phyloP scores from a whole-genome alignment of 2,888 invertebrate genomes.

The Drosophila ustulata region DNA sequence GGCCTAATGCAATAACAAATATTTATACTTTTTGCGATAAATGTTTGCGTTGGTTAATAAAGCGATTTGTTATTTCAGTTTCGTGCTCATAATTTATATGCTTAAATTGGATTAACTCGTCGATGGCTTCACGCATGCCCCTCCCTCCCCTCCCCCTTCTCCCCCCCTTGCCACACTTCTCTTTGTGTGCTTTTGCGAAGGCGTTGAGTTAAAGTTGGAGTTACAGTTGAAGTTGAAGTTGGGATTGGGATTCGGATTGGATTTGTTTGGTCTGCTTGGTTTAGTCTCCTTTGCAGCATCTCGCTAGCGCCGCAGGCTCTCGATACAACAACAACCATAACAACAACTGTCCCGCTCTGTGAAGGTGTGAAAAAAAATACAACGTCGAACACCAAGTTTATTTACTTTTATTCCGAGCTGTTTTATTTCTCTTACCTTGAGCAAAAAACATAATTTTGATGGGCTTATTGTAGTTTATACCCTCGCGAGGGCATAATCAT shows the following conservation, averaged over 20 bases:
- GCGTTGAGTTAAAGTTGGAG: constrained; percentile 57
- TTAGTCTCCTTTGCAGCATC: constrained; percentile 7
- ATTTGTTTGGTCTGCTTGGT: constrained; percentile 3
- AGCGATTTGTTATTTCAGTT: constrained; percentile 80
- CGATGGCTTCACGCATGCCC: constrained; percentile 45
- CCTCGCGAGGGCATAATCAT: neutral
- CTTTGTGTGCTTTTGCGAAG: constrained; percentile 55
- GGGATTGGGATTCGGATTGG: constrained; percentile 4
- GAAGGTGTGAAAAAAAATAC: constrained; percentile 67
- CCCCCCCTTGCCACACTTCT: neutral
- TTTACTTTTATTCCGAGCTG: constrained; percentile 13
- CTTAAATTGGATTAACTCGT: constrained; percentile 75
- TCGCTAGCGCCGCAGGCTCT: constrained; percentile 45
- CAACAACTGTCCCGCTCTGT: constrained; percentile 34
- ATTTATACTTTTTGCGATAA: constrained; percentile 84
- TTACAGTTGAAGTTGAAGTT: constrained; percentile 35
- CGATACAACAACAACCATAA: neutral
- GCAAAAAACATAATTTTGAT: neutral
- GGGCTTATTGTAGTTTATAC: neutral
- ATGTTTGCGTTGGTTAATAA: constrained; percentile 82
- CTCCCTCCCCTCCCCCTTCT: neutral
- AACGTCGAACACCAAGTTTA: constrained; percentile 41
- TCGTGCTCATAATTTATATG: constrained; percentile 78
- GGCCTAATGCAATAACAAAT: constrained; percentile 83
- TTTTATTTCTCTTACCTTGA: neutral